Evolutionary conservation across 2,888 invertebrate species (phyloP).

Genomic region (Eupithecia pulchellata): DNA sequence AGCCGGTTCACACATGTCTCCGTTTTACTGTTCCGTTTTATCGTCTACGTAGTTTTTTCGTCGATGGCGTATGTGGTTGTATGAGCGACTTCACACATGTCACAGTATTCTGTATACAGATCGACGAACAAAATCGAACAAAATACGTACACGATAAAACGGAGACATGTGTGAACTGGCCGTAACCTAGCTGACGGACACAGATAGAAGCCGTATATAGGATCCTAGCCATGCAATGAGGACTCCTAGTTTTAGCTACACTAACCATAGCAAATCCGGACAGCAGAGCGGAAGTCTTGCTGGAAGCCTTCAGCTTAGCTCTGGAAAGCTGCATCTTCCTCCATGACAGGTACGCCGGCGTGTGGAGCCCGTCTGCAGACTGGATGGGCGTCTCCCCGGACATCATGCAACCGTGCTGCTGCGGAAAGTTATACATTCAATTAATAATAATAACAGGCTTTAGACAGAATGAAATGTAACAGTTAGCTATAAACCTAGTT

Average conservation of each 20-base stretch:
- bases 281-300: constrained; percentile 97
- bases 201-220: not conserved
- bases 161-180: no score
- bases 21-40: no score
- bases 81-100: no score
- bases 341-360: constrained; percentile 95
- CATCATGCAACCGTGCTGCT: constrained; percentile 79
- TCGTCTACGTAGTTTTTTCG: no score
- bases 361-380: constrained; percentile 91
- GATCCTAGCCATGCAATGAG: not conserved
- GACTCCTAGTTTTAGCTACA: constrained; percentile 28
- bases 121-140: no score
- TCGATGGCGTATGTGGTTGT: no score
- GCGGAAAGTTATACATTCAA: constrained; percentile 3
- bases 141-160: no score
- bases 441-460: not conserved
- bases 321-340: constrained; percentile 96
- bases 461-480: no score
- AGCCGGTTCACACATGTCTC: no score
- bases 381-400: constrained; percentile 88
- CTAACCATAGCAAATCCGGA: constrained; percentile 99
- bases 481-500: no score
- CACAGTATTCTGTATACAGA: no score
- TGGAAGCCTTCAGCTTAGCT: constrained; percentile 98
- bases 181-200: no score